Conservation (phyloP, 2,113 vertebrate genomes). For the Brienomyrus longianalis region DNA sequence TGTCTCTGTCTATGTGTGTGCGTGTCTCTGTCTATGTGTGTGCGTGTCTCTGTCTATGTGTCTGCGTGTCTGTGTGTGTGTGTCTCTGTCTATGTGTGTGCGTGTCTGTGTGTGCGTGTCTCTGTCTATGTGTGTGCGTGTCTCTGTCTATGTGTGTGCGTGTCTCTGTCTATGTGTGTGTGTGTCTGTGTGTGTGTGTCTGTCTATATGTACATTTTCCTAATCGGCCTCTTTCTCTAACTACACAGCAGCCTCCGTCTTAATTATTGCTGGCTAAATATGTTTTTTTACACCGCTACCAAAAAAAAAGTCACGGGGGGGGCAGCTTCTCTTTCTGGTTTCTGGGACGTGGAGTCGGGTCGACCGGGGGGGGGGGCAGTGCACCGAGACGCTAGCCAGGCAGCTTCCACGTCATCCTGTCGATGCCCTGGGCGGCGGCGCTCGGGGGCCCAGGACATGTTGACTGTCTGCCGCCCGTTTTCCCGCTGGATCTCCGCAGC, state of each 20-base stretch:
- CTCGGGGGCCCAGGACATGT: neutral
- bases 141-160: neutral
- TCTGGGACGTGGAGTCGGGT: neutral
- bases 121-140: neutral
- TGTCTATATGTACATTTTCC: neutral
- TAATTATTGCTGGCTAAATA: neutral
- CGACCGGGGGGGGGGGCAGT: neutral
- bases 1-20: too few species aligned
- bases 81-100: neutral
- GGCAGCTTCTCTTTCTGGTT: neutral
- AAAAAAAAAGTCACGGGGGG: neutral
- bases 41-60: neutral
- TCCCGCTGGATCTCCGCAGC: neutral
- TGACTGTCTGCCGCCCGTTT: neutral
- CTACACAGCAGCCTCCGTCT: slow-evolving; percentile 1
- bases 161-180: neutral
- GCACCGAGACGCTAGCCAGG: neutral
- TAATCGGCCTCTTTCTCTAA: neutral
- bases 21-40: too few species aligned
- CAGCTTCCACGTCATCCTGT: neutral
- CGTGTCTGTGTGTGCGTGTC: too few species aligned
- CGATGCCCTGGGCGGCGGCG: neutral
- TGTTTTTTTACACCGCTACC: neutral
- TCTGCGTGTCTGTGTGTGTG: neutral
- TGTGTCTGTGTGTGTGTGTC: neutral